Conservation (phyloP, 2,888 invertebrate genomes). For the Epirrita christyi region DNA sequence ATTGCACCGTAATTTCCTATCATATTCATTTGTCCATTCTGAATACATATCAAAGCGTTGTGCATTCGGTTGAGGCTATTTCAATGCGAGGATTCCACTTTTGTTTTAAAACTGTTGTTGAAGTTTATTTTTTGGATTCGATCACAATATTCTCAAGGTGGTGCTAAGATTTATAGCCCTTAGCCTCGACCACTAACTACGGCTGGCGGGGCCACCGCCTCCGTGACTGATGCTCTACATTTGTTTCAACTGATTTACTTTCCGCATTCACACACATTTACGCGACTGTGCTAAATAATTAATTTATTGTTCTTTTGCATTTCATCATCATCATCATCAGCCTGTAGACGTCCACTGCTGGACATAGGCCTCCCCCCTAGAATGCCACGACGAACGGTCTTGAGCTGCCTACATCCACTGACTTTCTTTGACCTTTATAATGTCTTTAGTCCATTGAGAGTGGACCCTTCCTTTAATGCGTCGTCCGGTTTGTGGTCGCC, state of each 20-base stretch:
- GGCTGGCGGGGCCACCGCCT: conserved; percentile 54
- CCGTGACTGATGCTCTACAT: conserved; percentile 79
- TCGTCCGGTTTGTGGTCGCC: too few relatives aligned
- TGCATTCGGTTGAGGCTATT: conserved; percentile 33
- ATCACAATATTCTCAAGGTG: conserved; percentile 73
- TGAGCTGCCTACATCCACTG: too few relatives aligned
- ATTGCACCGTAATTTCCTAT: conserved; percentile 67
- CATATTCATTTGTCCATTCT: conserved; percentile 67
- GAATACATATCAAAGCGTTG: conserved; percentile 58
- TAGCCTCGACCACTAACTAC: conserved; percentile 79
- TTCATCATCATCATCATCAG: too few relatives aligned
- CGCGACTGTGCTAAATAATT: conserved; percentile 54
- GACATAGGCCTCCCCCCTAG: too few relatives aligned
- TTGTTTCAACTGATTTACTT: conserved; percentile 83
- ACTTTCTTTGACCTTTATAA: too few relatives aligned
- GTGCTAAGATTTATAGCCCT: conserved; percentile 72
- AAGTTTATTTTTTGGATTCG: conserved; percentile 27
- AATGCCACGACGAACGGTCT: too few relatives aligned
- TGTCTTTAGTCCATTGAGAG: too few relatives aligned
- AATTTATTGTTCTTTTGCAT: too few relatives aligned
- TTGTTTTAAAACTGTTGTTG: conserved; percentile 15
- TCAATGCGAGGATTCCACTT: conserved; percentile 20
- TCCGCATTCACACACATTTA: conserved; percentile 64
- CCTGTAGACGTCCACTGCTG: too few relatives aligned
- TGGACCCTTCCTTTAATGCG: too few relatives aligned